Evolutionary conservation across 2,888 invertebrate genomes (phyloP), one percentile per base, ranked within the genome.

Genomic region (Malachius bipustulatus): DNA sequence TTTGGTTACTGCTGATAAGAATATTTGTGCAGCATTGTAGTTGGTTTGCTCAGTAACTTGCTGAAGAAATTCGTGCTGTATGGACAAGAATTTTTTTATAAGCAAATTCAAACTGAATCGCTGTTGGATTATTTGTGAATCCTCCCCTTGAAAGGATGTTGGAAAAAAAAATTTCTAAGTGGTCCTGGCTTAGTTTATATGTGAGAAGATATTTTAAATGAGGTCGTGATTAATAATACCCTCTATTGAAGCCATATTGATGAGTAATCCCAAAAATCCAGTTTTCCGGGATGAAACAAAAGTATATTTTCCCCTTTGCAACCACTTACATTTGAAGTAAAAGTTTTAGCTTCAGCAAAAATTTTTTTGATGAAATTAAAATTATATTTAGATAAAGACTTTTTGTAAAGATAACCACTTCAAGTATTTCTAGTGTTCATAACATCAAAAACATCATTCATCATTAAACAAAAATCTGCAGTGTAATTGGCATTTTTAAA

Each of bases 371-470:
- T 11, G 10, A 30, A 29, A 15, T 14, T 15, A n/a, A 10, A 14
- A 35, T 35, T 35, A 4, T 19, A 15, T 8, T 15, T 10, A 9
- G 10, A 11, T 4, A 35, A 16, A 4, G 35, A 30, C 9, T 30
- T 35, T 4, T 11, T 13, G 10, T 35, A 11, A 3, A 19, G 4
- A 4, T 8, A 12, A 2, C 11, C 24, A 10, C 30, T 30, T 14
- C 35, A 32, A 30, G 14, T 16, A 32, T 38, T 38, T 13, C 32
- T 14, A 4, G 34, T 34, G 26, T 51, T 51, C 6, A 48, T 32
- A 13, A 50, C 34, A 33, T 49, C 47, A 37, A 50, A 52, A 6
- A 41, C 36, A 24, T 45, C 35, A 32, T 47, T 46, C 1, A 51
- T 36, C 4, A 36, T 37, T 30, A 30, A 13, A 29, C 47, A 48